Base-by-base conservation (phyloP, 1,140 invertebrate species). In the Neodiprion lecontei region DNA sequence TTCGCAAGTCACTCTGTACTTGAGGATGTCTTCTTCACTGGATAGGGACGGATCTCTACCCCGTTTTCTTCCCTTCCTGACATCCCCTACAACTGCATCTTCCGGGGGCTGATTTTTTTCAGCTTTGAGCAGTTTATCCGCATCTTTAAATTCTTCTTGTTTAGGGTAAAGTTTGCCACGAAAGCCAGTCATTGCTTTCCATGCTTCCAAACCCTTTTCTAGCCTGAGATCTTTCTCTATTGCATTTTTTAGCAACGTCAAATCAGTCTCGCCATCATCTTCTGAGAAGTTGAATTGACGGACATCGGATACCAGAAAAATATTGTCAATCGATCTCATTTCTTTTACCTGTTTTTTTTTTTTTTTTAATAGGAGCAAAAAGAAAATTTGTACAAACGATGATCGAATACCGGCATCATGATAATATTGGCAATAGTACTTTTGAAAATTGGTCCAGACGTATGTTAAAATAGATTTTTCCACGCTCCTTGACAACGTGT, bases 1-100 rank as follows among this genome's bases (percentile, higher is more conserved):
- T 75, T 91, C 87, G 76, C 91, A 92, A 0, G 91, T 91, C 7
- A 90, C 91, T 75, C 91, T 86, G 74, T 89, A 92, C 72, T 84
- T 85, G 48, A 91, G 86, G 72, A 88, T 23, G 79, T 78, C 74
- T 73, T 78, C 66, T 70, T 82, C 76, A 1, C 76, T 61, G 1
- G 78, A 68, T 11, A 75, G 12, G 12, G 73, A 72, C 53, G 82
- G 82, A 77, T 82, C 75, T 28, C 74, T 72, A 5, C 82, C 82
- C 28, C 80, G 72, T 79, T 83, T 83, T 50, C 70, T 78, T 4
- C 74, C 75, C 70, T 67, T 83, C 70, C 72, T 67, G 10, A 49
- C 71, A 14, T 21, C 67, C 72, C 48, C 73, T 48, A 73, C 48
- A n/a, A 68, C 69, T 2, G 67, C 66, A 69, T 75, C 65, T 48